Conservation (phyloP, 2,888 invertebrate species). For the Sphecodes monilicornis region DNA sequence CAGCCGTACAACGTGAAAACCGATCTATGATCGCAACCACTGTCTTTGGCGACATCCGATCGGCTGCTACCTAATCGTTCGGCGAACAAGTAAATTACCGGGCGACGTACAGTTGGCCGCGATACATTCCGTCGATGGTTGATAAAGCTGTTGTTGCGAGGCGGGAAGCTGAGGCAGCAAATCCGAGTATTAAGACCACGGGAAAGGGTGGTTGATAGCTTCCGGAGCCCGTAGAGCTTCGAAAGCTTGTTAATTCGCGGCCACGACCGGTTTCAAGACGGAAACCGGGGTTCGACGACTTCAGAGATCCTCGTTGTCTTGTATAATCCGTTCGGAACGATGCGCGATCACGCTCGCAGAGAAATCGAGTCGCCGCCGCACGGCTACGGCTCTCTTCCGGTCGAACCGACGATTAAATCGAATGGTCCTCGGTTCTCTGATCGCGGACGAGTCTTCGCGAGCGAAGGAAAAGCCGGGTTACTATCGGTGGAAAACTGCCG, state of each 20-base stretch:
- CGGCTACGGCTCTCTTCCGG: background rate
- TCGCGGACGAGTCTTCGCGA: background rate
- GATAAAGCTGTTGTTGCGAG: background rate
- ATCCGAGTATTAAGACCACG: background rate
- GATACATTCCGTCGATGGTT: background rate
- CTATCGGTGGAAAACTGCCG: conserved; percentile 1
- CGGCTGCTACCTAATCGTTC: background rate
- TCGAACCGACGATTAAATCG: background rate
- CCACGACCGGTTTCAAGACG: background rate
- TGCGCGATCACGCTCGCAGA: background rate
- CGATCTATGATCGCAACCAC: background rate
- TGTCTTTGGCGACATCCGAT: background rate
- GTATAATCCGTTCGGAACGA: conserved; percentile 25
- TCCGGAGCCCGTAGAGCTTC: conserved; percentile 8
- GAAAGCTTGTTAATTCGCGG: conserved; percentile 10
- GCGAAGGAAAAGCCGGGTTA: background rate
- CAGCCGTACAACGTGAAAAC: background rate
- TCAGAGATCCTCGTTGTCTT: conserved; percentile 8
- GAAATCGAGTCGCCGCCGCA: background rate
- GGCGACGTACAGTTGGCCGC: background rate
- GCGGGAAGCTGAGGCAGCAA: background rate
- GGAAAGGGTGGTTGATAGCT: background rate
- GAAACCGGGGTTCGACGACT: conserved; percentile 24
- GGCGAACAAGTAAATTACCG: conserved; percentile 8
- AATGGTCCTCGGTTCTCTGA: background rate